phyloP scores from a whole-genome alignment of 2,888 invertebrate genomes.

The Parnassius apollo region DNA sequence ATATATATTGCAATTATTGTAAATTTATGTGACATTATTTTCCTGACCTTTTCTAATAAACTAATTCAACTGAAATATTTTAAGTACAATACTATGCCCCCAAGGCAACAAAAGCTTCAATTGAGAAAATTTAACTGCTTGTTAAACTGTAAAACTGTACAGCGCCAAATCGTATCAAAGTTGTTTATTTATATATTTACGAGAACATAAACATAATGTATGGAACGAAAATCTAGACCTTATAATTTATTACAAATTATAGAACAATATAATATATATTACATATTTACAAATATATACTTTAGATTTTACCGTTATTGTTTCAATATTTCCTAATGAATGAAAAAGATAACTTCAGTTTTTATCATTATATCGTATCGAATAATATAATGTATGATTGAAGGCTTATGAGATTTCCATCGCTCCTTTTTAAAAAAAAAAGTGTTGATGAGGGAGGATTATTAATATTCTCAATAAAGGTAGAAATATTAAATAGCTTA shows the following conservation, averaged over 20 bases:
- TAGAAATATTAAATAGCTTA: no score
- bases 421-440: no score
- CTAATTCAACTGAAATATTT: background rate
- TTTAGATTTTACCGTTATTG: conserved; percentile 47
- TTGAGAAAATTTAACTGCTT: background rate
- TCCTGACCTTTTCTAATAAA: conserved; percentile 27
- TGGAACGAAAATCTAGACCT: conserved; percentile 50
- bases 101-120: background rate
- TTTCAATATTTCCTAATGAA: conserved; percentile 34
- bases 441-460: no score
- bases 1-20: conserved; percentile 70
- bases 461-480: no score
- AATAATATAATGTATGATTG: no score
- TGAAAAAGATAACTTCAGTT: no score
- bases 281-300: conserved; percentile 56
- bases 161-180: background rate
- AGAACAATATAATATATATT: conserved; percentile 35
- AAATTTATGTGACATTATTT: conserved; percentile 56
- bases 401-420: no score
- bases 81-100: background rate
- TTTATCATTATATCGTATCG: no score
- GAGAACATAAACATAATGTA: conserved; percentile 37
- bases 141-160: conserved; percentile 2
- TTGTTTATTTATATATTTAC: conserved; percentile 13
- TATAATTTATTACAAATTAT: conserved; percentile 50